Evolutionary conservation across 2,113 vertebrate genomes (phyloP).

Genomic region (Heterotilapia buettikoferi): DNA sequence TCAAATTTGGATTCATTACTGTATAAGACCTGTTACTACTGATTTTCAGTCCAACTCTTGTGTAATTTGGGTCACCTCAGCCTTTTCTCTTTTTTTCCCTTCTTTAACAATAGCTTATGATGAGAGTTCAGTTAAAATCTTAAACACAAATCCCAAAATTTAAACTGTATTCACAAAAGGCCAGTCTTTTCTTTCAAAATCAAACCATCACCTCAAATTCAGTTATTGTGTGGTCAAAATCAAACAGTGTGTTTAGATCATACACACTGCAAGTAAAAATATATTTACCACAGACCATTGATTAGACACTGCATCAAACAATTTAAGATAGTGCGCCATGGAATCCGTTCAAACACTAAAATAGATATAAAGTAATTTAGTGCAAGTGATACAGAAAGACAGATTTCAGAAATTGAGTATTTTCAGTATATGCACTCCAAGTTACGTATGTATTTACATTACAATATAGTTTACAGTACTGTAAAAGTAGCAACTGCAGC

Average conservation of each 20-base stretch:
- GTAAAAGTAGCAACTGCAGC: fast-evolving
- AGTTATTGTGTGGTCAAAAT: fast-evolving
- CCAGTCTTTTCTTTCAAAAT: background rate
- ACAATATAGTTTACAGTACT: background rate
- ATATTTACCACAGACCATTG: background rate
- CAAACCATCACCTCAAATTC: background rate
- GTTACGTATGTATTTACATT: background rate
- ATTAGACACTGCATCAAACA: background rate
- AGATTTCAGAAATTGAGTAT: background rate
- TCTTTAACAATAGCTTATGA: background rate
- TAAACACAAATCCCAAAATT: background rate
- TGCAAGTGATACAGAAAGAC: background rate
- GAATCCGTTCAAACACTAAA: background rate
- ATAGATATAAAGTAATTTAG: background rate
- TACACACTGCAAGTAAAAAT: background rate
- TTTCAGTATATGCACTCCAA: background rate
- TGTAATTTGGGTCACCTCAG: background rate
- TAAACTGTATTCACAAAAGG: background rate
- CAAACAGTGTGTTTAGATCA: background rate
- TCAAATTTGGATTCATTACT: background rate
- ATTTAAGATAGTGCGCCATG: background rate
- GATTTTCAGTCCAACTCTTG: background rate
- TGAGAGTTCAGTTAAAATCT: background rate
- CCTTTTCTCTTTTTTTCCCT: background rate
- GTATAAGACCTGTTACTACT: background rate